Base-by-base conservation (phyloP, 1,140 invertebrate species). In the Sminthurides bifidus region DNA sequence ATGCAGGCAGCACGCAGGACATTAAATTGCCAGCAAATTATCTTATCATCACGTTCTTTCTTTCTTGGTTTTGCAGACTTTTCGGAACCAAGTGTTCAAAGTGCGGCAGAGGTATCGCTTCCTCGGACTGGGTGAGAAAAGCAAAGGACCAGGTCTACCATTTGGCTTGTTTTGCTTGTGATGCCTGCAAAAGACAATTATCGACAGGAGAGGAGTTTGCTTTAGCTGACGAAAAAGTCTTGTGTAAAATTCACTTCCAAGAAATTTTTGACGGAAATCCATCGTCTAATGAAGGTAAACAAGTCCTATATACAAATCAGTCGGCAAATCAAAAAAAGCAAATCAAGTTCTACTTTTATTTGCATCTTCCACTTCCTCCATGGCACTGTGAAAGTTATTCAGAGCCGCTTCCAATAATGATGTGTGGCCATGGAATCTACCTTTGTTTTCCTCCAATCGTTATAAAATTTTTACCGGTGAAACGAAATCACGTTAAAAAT, bases 191-290 rank as follows among this genome's bases (percentile, higher is more conserved):
- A 65, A 77, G 94, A 26, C 95, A 98, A 72, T 75, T 98, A 30
- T 92, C 86, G 38, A 98, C 93, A 0, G 93, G 93, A 0, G 95
- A 98, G 71, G 92, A 97, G 74, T 98, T 98, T 74, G 92, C 92
- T 2, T 76, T 98, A 23, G 82, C 92, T 67, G 92, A 95, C 61
- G 85, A 87, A 67, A 74, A 87, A 63, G 82, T 97, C 40, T 78
- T 97, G 31, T 97, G 93, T 75, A 96, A 96, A 73, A 84, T 87
- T 33, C 93, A 98, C 73, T 97, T 93, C 74, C 74, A 93, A 60
- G 93, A 97, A 72, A 83, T 87, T 1, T 78, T 94, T 15, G 92
- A 95, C 69, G 91, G 87, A 21, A 59, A 51, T 26, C 52, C 40
- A 21, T 52, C 60, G 26, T 64, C 61, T 26, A 58, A 53, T 48